Evolutionary conservation across 35 echinoderm and acorn worm genomes (phyloP), one percentile per base, ranked within the genome.

Genomic region (Strongylocentrotus purpuratus): DNA sequence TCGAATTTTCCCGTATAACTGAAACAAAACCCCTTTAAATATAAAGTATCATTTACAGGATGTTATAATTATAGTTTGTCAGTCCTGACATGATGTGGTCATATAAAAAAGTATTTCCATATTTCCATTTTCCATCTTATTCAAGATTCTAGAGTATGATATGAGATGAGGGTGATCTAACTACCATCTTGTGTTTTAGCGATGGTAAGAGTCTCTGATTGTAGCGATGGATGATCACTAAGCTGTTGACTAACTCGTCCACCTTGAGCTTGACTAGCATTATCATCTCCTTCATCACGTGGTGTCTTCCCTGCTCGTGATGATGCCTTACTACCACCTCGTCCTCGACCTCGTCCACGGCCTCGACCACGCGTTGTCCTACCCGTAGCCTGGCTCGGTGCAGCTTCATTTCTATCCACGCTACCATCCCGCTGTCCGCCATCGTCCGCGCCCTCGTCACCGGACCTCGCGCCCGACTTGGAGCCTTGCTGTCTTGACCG

Each of bases 271-370:
- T 78, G 65, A 78, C 65, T 78, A 78, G 15, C 65, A n/a, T n/a
- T 18, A 28, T 28, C 6, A 28, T 78, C 65, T 31, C 17, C 14
- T 18, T 89, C 87, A 45, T 89, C 87, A 25, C 91, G 47, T 93
- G 91, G 91, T 12, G 91, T 93, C 91, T 50, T 58, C 46, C 91
- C 91, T 47, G 45, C n/a, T 25, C 91, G 91, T 50, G 91, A 93
- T 25, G 45, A 58, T 11, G 91, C 46, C 48, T 93, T 93, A n/a
- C 91, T 93, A 58, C 91, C 91, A 14, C 47, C 91, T 9, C 91
- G 45, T 58, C 91, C 91, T 25, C 91, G 91, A 9, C 91, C 91
- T 20, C 91, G 45, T 50, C 91, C 91, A 46, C 91, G 91, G 47
- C 91, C 91, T 14, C 91, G 41, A 46, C 91, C 91, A 55, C 91